Base-by-base conservation (phyloP, 2,888 invertebrate genomes). In the Microctonus aethiopoides region DNA sequence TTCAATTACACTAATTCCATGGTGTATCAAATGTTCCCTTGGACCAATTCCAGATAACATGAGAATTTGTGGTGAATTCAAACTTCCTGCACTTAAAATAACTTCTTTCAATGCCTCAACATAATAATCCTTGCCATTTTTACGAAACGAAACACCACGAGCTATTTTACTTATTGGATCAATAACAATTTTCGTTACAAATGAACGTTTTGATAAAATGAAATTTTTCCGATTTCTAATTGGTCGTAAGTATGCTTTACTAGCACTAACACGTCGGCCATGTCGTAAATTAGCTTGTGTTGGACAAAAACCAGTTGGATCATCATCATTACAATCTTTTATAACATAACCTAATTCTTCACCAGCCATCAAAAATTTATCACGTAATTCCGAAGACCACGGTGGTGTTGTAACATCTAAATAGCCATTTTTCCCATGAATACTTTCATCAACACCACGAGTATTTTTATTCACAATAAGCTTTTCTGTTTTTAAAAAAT, bases 1-100 rank as follows among this genome's bases (percentile, higher is more conserved):
- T 73, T 90, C 88, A 39, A 94, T 80, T 1, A 92, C 89, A 0
- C 89, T 84, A 64, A 95, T 93, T 2, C 89, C 89, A 7, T 91
- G 80, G 36, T 89, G 86, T 22, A 85, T 79, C 5, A 94, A 86
- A 79, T 93, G 91, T 0, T 90, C 87, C 34, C 83, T 86, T 0
- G 94, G 94, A 0, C 94, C 94, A 32, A 96, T 88, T 11, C 96
- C 96, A 0, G 95, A 95, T 13, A 96, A 84, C 94, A 96, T 93
- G 57, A 97, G 85, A 3, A 97, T 84, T 82, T 96, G 96, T 0
- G 97, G 95, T 1, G 95, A 94, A 76, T 94, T 95, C 32, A 97
- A 91, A 0, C 93, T 88, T 74, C 97, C 96, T 0, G 95, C 95
- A 7, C 93, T 91, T 32, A 96, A 85, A 65, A 96, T 90, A 0